A percentile compares a stretch with the other conserved stretches of the same genome.
Conservation (phyloP, 1,140 invertebrate species). For the Eueides isabella region DNA sequence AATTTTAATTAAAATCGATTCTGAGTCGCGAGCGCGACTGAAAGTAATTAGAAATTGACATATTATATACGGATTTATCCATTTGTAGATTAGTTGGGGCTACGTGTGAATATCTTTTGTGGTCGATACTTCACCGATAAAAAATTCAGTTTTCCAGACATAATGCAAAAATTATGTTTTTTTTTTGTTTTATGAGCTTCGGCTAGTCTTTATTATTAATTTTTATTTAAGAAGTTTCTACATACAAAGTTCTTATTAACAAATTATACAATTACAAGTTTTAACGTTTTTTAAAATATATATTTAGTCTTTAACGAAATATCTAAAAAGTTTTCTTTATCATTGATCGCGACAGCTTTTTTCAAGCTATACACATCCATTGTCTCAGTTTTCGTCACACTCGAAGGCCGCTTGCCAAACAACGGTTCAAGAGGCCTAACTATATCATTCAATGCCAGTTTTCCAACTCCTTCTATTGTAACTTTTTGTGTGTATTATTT, state of each 20-base stretch:
- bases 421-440: constrained; percentile 38
- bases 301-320: too few species aligned
- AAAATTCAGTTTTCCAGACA: too few species aligned
- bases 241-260: too few species aligned
- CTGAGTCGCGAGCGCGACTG: constrained; percentile 29
- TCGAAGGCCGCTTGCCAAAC: constrained; percentile 43
- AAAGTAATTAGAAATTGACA: constrained; percentile 37
- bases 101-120: not conserved
- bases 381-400: constrained; percentile 39
- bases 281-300: too few species aligned
- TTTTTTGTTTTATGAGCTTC: too few species aligned
- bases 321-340: constrained; percentile 6
- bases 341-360: constrained; percentile 14
- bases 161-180: too few species aligned
- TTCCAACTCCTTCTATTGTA: not conserved
- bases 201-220: too few species aligned
- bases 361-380: constrained; percentile 22
- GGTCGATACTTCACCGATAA: too few species aligned
- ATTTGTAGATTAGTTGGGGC: not conserved
- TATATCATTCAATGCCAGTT: constrained; percentile 28
- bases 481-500: not conserved
- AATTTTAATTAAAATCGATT: constrained; percentile 43
- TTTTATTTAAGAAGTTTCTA: too few species aligned
- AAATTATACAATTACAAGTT: too few species aligned
- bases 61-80: not conserved